A percentile compares a stretch with the other conserved stretches of the same genome.
phyloP scores from a whole-genome alignment of 2,113 vertebrate species.

The Ahaetulla prasina region DNA sequence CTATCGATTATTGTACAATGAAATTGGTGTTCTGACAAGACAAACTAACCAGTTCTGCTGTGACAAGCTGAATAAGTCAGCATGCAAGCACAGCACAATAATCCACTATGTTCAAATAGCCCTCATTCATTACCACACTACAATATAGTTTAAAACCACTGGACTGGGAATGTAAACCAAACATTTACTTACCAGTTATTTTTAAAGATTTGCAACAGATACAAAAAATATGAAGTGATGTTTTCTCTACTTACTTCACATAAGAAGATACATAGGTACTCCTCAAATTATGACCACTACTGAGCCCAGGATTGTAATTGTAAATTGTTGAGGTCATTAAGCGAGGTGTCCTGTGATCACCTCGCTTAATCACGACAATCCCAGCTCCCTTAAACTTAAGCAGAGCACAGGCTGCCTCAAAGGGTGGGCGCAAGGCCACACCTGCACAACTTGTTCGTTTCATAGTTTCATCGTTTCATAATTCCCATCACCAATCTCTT shows the following conservation, averaged over 20 bases:
- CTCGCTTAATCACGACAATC: background rate
- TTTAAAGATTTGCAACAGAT: background rate
- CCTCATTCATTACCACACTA: background rate
- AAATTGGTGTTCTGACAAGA: background rate
- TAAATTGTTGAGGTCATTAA: background rate
- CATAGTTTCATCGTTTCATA: no score
- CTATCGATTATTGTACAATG: background rate
- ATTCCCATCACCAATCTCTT: no score
- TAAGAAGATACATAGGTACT: background rate
- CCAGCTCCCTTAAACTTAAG: background rate
- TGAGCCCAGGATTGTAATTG: background rate
- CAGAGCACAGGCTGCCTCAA: no score
- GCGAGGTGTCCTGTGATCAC: background rate
- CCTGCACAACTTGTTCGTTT: no score
- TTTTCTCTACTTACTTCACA: background rate
- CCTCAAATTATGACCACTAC: background rate
- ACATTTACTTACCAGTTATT: background rate
- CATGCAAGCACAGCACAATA: background rate
- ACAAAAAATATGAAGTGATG: background rate
- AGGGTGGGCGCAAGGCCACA: no score
- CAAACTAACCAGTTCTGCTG: background rate
- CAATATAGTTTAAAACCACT: background rate
- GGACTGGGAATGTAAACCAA: background rate
- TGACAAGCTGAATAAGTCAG: background rate
- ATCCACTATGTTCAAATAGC: background rate